These are phyloP conservation scores for Hofmannophila pseudospretella DNA, from an alignment of 2,888 invertebrate genomes.

Conservation along the genomic window DNA sequence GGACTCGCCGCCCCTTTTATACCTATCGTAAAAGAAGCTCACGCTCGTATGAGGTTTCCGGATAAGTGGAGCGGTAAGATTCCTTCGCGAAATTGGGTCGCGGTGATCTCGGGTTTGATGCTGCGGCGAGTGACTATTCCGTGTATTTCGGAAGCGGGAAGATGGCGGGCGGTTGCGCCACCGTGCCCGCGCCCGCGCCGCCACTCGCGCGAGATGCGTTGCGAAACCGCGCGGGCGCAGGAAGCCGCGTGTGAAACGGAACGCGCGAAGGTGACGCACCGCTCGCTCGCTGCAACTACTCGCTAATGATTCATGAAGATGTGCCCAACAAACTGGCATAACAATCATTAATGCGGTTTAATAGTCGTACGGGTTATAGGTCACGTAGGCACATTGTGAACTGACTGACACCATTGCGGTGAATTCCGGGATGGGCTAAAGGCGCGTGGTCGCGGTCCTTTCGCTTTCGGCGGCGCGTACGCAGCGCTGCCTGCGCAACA, in stretches of 20 bases:
- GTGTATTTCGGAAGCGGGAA: conserved; percentile 55
- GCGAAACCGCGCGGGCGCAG: conserved; percentile 46
- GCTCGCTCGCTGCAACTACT: conserved; percentile 8
- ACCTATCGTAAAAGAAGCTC: conserved; percentile 53
- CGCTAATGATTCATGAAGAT: conserved; percentile 8
- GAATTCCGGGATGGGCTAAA: conserved; percentile 43
- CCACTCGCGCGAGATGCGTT: conserved; percentile 34
- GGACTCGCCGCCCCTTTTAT: conserved; percentile 54
- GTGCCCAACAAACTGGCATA: neutral
- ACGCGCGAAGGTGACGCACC: conserved; percentile 54
- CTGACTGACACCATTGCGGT: conserved; percentile 25
- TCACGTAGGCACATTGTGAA: conserved; percentile 66
- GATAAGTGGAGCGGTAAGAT: conserved; percentile 64
- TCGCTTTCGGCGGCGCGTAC: conserved; percentile 70
- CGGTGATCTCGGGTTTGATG: conserved; percentile 33
- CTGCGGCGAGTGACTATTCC: conserved; percentile 17
- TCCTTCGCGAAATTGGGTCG: conserved; percentile 54
- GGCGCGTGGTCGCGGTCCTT: conserved; percentile 45
- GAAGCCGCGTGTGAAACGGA: conserved; percentile 50
- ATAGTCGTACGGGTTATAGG: conserved; percentile 32
- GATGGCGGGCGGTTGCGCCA: conserved; percentile 40
- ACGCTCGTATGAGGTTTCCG: conserved; percentile 52
- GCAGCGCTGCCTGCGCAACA: conserved; percentile 45
- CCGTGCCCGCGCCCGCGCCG: conserved; percentile 8
- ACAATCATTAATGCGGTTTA: conserved; percentile 10